Percentiles rank a stretch among this genome's conserved stretches.
Conservation (phyloP, 1,140 invertebrate species). For the Aphidius ervi region DNA sequence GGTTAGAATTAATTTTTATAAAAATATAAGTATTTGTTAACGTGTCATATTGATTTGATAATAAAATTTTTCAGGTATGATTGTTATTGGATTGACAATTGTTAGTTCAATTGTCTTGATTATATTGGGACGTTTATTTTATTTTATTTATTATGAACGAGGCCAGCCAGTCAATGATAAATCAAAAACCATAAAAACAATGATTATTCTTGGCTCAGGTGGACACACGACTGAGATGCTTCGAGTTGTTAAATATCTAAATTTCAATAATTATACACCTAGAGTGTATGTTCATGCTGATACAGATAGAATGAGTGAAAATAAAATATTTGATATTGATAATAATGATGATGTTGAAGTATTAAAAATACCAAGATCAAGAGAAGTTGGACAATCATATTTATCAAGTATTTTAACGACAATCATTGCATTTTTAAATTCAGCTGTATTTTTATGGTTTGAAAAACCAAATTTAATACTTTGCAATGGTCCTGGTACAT, state of each 20-base stretch:
- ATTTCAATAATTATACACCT: slow-evolving; percentile 61
- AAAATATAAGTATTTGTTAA: too few species aligned
- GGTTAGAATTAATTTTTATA: too few species aligned
- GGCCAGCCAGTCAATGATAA: slow-evolving; percentile 6
- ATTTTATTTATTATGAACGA: too few species aligned
- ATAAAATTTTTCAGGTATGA: too few species aligned
- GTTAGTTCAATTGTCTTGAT: too few species aligned
- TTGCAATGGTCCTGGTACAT: slow-evolving; percentile 95
- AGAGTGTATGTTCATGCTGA: slow-evolving; percentile 75
- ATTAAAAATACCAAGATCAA: slow-evolving; percentile 71
- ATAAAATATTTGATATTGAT: slow-evolving; percentile 61
- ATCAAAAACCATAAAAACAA: slow-evolving; percentile 38
- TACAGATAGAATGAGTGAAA: slow-evolving; percentile 70
- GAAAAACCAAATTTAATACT: slow-evolving; percentile 74
- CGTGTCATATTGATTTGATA: too few species aligned
- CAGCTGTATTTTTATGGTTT: slow-evolving; percentile 67
- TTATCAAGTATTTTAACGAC: slow-evolving; percentile 75
- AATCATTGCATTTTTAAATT: slow-evolving; percentile 63
- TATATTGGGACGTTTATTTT: too few species aligned
- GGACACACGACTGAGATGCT: slow-evolving; percentile 90
- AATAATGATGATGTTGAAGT: slow-evolving; percentile 52
- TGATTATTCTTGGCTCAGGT: slow-evolving; percentile 62
- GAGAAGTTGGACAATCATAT: slow-evolving; percentile 85
- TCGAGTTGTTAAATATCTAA: slow-evolving; percentile 61
- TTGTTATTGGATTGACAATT: too few species aligned